Percentiles rank a stretch among this genome's conserved stretches.
Conservation (phyloP, 1,140 invertebrate species). For the Phortica variegata region DNA sequence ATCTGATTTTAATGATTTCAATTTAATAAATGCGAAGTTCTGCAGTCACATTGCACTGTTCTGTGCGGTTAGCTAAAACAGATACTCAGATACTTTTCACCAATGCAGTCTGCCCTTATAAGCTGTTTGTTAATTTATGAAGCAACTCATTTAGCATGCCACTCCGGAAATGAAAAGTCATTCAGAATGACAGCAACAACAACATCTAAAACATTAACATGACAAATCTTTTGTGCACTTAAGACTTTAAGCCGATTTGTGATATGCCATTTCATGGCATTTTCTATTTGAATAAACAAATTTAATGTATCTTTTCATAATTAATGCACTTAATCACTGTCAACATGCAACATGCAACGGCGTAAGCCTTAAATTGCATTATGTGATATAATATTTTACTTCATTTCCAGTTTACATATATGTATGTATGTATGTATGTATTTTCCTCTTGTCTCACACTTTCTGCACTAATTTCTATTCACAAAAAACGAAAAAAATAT, state of each 20-base stretch:
- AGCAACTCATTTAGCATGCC: background rate
- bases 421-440: constrained; percentile 7
- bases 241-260: constrained; percentile 41
- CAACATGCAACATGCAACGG: background rate
- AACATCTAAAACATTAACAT: background rate
- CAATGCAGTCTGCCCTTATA: no score
- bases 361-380: no score
- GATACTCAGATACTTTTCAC: no score
- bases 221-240: no score
- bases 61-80: no score
- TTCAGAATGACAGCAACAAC: background rate
- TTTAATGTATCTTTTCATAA: constrained; percentile 20
- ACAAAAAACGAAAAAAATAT: constrained; percentile 6
- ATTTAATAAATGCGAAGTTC: constrained; percentile 44
- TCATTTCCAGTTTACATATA: background rate
- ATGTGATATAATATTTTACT: background rate
- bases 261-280: constrained; percentile 26
- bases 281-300: constrained; percentile 23
- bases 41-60: constrained; percentile 35
- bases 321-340: constrained; percentile 7
- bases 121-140: no score
- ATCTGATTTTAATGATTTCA: constrained; percentile 40
- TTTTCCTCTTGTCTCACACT: constrained; percentile 25
- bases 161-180: constrained; percentile 29
- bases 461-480: constrained; percentile 22